Evolutionary conservation across 2,113 vertebrate species (phyloP).

Genomic region (Noctilio leporinus): DNA sequence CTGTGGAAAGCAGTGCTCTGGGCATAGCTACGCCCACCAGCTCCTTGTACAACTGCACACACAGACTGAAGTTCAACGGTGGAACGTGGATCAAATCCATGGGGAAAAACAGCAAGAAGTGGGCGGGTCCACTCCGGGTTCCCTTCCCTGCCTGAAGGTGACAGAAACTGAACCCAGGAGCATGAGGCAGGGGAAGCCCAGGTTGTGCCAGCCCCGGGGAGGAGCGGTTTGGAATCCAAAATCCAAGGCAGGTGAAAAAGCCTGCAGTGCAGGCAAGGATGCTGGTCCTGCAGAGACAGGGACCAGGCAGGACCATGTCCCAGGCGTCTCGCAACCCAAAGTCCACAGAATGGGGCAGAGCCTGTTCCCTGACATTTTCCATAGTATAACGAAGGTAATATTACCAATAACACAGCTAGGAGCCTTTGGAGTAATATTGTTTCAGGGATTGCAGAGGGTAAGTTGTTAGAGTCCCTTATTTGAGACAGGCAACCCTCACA

Average conservation of each 20-base stretch:
- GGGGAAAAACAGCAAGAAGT: background rate
- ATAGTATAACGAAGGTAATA: background rate
- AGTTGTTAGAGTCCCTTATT: background rate
- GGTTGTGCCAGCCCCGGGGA: background rate
- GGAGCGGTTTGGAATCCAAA: background rate
- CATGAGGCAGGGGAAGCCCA: background rate
- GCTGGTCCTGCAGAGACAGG: background rate
- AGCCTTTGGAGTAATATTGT: background rate
- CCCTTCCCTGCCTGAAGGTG: background rate
- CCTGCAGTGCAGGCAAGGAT: accelerated
- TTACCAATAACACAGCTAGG: background rate
- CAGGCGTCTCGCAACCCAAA: too few species aligned
- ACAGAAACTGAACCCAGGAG: background rate
- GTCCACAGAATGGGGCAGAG: accelerated
- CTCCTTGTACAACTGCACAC: background rate
- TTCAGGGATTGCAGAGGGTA: background rate
- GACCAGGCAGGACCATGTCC: accelerated
- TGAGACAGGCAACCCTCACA: background rate
- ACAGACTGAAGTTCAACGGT: background rate
- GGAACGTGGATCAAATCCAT: background rate
- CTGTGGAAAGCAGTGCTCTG: background rate
- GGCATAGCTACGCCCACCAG: background rate
- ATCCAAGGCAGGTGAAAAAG: background rate
- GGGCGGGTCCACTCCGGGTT: background rate
- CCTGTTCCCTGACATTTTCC: background rate